These are phyloP conservation scores for Clarias platycephalus DNA, from an alignment of 2,797 vertebrate species.

Conservation along the genomic window DNA sequence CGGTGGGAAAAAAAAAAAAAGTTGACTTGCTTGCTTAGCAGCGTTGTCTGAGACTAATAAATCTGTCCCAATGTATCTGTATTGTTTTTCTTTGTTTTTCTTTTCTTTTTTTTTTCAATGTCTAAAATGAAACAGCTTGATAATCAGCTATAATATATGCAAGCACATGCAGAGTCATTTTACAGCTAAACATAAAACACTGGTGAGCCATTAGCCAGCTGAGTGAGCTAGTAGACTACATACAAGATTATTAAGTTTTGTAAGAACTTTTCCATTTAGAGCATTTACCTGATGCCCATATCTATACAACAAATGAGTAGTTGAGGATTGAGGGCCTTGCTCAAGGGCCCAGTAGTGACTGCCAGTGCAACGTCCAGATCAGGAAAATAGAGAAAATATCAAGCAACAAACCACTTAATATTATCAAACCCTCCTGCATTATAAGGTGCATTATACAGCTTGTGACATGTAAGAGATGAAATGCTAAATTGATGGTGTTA, in stretches of 20 bases:
- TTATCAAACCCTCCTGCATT: conserved; percentile 60
- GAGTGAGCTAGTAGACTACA: not conserved
- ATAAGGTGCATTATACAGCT: conserved; percentile 64
- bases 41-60: not conserved
- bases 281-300: too few relatives aligned
- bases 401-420: conserved; percentile 56
- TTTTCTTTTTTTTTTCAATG: too few relatives aligned
- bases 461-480: conserved; percentile 62
- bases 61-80: not conserved
- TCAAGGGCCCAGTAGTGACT: too few relatives aligned
- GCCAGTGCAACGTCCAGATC: too few relatives aligned
- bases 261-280: too few relatives aligned
- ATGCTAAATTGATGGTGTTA: conserved; percentile 70
- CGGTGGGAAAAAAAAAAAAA: not conserved
- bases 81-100: too few relatives aligned
- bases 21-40: not conserved
- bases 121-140: not conserved
- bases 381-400: conserved; percentile 38
- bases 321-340: too few relatives aligned
- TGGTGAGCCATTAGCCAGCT: not conserved
- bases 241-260: not conserved
- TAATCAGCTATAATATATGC: not conserved
- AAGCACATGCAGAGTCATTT: not conserved
- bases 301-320: too few relatives aligned
- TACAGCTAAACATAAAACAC: not conserved